These are phyloP conservation scores for Branchipolynoe longqiensis DNA, from an alignment of 2,888 invertebrate species.

Conservation along the genomic window DNA sequence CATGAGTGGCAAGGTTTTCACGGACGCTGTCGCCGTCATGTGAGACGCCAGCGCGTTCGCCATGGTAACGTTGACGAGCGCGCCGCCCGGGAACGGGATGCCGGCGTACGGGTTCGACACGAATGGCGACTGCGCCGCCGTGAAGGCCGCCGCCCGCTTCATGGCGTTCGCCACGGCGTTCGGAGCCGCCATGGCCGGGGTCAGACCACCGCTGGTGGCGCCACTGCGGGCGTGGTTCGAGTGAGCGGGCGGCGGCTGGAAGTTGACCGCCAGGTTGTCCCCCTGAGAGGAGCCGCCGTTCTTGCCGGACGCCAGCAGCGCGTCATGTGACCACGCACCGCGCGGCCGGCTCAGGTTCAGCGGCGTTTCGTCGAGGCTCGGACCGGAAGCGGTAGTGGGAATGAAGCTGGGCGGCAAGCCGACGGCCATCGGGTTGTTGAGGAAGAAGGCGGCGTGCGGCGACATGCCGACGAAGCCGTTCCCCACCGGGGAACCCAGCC, in stretches of 20 bases:
- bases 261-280: conserved; percentile 32
- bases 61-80: conserved; percentile 43
- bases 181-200: conserved; percentile 18
- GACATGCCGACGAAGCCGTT: conserved; percentile 3
- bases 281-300: conserved; percentile 13
- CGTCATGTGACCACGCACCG: neutral
- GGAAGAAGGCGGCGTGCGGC: conserved; percentile 40
- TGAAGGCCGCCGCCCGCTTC: conserved; percentile 48
- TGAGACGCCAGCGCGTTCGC: conserved; percentile 28
- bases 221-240: conserved; percentile 60
- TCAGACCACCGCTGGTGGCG: neutral
- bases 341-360: conserved; percentile 59
- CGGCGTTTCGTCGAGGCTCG: conserved; percentile 47
- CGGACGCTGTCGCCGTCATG: neutral
- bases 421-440: neutral
- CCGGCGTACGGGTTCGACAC: conserved; percentile 60
- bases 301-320: neutral
- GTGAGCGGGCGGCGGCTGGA: conserved; percentile 62
- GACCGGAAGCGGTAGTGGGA: neutral
- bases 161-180: conserved; percentile 19
- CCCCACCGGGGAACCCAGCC: conserved; percentile 8
- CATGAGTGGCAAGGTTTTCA: conserved; percentile 27
- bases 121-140: conserved; percentile 26
- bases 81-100: conserved; percentile 6
- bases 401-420: neutral